Base-by-base conservation (phyloP, 2,113 vertebrate genomes). In the Urocolius indicus region DNA sequence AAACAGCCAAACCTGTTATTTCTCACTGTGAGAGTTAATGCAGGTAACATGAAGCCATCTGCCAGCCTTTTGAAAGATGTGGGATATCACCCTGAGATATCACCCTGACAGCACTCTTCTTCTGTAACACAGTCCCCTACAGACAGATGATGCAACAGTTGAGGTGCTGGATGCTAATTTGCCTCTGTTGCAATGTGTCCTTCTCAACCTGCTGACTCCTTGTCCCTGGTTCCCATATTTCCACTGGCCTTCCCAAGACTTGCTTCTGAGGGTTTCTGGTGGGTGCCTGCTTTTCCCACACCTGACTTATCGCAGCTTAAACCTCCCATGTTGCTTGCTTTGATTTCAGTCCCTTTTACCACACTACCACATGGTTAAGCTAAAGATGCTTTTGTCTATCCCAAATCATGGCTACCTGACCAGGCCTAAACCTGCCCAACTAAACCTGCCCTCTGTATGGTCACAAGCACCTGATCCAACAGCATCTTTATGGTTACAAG, bases 331-430 rank as follows among this genome's bases (percentile, higher is more conserved):
- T 41, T 76, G 54, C n/a, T 67, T 86, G 66, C 45, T 85, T 76
- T 90, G 71, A 63, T 43, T 76, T 34, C 32, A 67, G 71, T 79
- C 62, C 52, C 62, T 82, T 82, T 54, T 45, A 43, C 58, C 71
- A 75, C 65, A 71, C 69, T 82, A 16, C 32, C 38, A 72, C 38
- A 24, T 0, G 1, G 48, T 34, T 59, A 57, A 87, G 57, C 24
- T 75, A 32, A 66, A 67, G 34, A 17, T 63, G 29, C 34, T 83
- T 82, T 65, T 57, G 41, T 73, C 36, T 83, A 11, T 76, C 83
- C 29, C 45, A 61, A 59, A 36, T 65, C 0, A 0, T 29, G 62
- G n/a, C 27, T 81, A 54, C 61, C 22, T 0, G 0, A 54, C 8
- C 21, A 36, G 74, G 36, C 29, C 46, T 20, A 71, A 84, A 67